These are phyloP conservation scores for Ptycholaimellus sp. DNA, from an alignment of 2,888 invertebrate genomes.

Conservation along the genomic window DNA sequence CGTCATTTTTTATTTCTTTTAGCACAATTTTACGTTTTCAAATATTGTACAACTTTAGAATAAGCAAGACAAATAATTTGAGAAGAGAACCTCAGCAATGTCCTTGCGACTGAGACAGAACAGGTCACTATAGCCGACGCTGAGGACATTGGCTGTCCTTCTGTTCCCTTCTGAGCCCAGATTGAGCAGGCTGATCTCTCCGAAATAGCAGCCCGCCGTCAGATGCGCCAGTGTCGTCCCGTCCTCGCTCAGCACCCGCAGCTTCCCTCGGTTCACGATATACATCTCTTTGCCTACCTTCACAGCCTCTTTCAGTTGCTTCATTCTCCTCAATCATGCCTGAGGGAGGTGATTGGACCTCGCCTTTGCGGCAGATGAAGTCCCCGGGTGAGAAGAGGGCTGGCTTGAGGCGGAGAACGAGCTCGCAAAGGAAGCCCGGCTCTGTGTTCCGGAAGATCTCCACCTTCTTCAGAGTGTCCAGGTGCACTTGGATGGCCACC, in stretches of 20 bases:
- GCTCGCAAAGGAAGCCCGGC: conserved; percentile 88
- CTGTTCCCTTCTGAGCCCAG: conserved; percentile 98
- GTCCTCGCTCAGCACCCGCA: conserved; percentile 79
- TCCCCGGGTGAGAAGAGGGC: conserved; percentile 93
- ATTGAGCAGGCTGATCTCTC: conserved; percentile 96
- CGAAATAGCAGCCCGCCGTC: conserved; percentile 90
- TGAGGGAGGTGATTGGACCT: neutral
- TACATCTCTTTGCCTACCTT: conserved; percentile 99
- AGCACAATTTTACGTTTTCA: no score
- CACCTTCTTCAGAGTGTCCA: conserved; percentile 85
- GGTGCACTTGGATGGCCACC: conserved; percentile 93
- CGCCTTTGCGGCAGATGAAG: conserved; percentile 89
- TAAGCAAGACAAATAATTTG: no score
- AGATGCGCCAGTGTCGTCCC: conserved; percentile 84
- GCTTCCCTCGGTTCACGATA: conserved; percentile 78
- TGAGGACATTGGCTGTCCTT: conserved; percentile 85
- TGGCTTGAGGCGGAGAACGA: conserved; percentile 72
- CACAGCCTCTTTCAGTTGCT: conserved; percentile 32
- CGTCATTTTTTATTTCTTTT: no score
- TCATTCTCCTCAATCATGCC: neutral
- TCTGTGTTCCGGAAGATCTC: conserved; percentile 98
- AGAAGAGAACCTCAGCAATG: conserved; percentile 67
- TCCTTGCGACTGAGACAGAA: conserved; percentile 96
- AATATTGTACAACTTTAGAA: no score
- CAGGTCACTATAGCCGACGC: conserved; percentile 91